Conservation (phyloP, 2,797 vertebrate genomes). For the Graptemys geographica region DNA sequence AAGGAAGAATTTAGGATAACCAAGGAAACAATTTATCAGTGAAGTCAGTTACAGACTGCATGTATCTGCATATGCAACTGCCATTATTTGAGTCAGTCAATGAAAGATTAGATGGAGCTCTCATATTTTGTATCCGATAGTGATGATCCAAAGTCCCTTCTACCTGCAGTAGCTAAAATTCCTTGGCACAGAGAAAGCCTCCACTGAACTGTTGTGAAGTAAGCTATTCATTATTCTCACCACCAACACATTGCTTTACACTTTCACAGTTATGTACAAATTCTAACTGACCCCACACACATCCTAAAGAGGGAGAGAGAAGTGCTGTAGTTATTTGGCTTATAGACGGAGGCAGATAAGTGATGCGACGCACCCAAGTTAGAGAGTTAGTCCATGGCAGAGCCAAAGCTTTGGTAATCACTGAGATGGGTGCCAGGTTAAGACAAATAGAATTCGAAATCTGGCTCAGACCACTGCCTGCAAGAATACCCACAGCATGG, state of each 20-base stretch:
- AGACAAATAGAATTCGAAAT: background rate
- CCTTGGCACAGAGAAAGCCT: background rate
- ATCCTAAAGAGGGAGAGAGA: background rate
- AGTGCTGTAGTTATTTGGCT: background rate
- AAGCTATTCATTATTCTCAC: background rate
- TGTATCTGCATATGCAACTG: background rate
- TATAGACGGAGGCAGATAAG: background rate
- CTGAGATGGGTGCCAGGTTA: background rate
- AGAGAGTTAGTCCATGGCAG: background rate
- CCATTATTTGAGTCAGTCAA: background rate
- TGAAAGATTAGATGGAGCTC: background rate
- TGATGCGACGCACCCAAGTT: background rate
- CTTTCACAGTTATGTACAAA: background rate
- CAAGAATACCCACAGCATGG: fast-evolving
- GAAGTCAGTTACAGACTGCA: background rate
- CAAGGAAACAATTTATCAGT: background rate
- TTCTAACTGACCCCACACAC: too few relatives aligned
- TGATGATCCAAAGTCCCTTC: background rate
- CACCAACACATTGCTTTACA: background rate
- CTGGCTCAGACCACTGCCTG: background rate
- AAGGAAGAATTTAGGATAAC: background rate
- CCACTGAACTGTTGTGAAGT: background rate
- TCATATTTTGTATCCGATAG: background rate
- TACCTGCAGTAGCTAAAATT: background rate
- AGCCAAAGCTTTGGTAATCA: fast-evolving